phyloP scores from a whole-genome alignment of 30 jellyfish, hydroid and myxozoan species.

The Mastigias papua region DNA sequence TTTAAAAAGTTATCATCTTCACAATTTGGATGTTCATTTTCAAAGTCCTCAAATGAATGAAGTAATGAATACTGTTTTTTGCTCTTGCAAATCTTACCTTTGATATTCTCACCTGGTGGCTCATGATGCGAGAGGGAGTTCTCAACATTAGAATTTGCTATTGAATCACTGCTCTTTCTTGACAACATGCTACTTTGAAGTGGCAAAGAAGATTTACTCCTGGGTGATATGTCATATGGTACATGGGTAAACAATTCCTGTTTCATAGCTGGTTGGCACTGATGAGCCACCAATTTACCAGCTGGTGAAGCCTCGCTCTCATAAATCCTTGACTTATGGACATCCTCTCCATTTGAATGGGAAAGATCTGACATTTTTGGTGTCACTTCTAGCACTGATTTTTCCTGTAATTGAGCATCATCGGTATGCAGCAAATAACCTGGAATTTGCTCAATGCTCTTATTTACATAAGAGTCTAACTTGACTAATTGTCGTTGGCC shows the following conservation, averaged over 20 bases:
- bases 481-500: not conserved
- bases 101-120: not conserved
- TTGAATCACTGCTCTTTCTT: not conserved
- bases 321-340: not conserved
- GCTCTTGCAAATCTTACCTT: not conserved
- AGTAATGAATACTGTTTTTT: constrained; percentile 35
- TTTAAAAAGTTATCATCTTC: constrained; percentile 1
- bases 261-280: not conserved
- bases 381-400: not conserved
- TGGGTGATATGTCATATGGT: not conserved
- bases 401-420: not conserved
- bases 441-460: constrained; percentile 13
- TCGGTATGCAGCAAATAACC: constrained; percentile 1
- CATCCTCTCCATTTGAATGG: not conserved
- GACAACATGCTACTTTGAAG: not conserved
- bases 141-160: too few relatives aligned
- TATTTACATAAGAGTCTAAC: not conserved
- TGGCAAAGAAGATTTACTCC: not conserved
- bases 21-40: not conserved
- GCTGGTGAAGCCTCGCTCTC: not conserved
- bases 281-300: not conserved
- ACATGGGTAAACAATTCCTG: not conserved
- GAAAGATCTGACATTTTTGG: not conserved
- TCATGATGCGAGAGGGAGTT: too few relatives aligned
- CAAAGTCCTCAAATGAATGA: constrained; percentile 23